These are phyloP conservation scores for Dendroctonus ponderosae DNA, from an alignment of 1,140 invertebrate species.

Conservation along the genomic window DNA sequence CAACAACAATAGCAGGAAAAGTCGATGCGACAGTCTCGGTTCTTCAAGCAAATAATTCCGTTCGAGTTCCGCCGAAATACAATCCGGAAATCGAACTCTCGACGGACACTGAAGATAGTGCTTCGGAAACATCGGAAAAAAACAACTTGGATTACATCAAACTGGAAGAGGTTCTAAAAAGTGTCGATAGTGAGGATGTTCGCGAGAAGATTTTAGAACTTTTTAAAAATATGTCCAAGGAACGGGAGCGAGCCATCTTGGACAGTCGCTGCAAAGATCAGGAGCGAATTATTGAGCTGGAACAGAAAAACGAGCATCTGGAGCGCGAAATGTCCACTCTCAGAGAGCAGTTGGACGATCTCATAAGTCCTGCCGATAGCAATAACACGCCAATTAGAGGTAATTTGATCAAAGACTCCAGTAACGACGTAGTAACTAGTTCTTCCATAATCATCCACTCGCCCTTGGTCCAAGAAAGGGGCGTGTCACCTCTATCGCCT, in stretches of 20 bases:
- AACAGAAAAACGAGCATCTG: conserved; percentile 33
- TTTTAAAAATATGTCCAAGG: conserved; percentile 39
- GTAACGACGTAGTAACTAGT: conserved; percentile 36
- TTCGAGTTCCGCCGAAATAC: conserved; percentile 33
- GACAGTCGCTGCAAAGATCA: conserved; percentile 42
- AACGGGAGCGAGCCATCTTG: conserved; percentile 38
- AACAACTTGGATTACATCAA: conserved; percentile 36
- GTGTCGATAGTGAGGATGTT: conserved; percentile 29
- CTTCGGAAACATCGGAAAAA: conserved; percentile 46
- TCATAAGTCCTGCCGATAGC: conserved; percentile 15
- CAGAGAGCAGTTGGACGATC: conserved; percentile 24
- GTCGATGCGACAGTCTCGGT: conserved; percentile 43
- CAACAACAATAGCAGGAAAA: conserved; percentile 29
- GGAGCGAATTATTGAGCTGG: conserved; percentile 40
- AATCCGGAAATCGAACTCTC: conserved; percentile 64
- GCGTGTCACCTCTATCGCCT: neutral
- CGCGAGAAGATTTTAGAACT: conserved; percentile 40
- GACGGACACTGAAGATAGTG: conserved; percentile 59
- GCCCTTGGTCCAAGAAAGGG: conserved; percentile 2
- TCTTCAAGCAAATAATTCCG: conserved; percentile 37
- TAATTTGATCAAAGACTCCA: conserved; percentile 21
- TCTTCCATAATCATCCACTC: conserved; percentile 39
- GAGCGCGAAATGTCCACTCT: conserved; percentile 28
- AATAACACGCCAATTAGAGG: conserved; percentile 23
- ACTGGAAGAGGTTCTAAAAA: conserved; percentile 43